Evolutionary conservation across 2,113 vertebrate genomes (phyloP).

Genomic region (Desmodus rotundus): DNA sequence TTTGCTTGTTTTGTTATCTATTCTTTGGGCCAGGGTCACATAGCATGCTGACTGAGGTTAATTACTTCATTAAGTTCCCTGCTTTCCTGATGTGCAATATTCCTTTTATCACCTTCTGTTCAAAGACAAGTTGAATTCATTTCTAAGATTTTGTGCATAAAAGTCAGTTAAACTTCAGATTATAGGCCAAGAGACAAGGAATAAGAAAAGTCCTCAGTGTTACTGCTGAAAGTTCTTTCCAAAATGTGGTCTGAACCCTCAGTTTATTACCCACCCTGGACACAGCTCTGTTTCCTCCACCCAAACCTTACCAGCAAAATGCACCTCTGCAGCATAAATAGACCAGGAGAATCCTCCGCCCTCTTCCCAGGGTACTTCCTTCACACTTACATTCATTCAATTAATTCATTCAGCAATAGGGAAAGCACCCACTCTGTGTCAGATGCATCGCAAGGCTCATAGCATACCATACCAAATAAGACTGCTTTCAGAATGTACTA

Average conservation of each 20-base stretch:
- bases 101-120: constrained; percentile 47
- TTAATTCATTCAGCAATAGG: neutral
- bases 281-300: neutral
- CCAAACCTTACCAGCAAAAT: neutral
- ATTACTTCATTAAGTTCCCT: constrained; percentile 37
- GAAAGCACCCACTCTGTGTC: neutral
- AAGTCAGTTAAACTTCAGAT: constrained; percentile 32
- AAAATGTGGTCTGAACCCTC: neutral
- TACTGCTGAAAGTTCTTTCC: neutral
- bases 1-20: constrained; percentile 19
- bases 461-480: neutral
- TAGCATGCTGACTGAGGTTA: constrained; percentile 44
- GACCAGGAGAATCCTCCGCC: neutral
- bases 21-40: constrained; percentile 22
- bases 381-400: neutral
- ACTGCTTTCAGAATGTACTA: neutral
- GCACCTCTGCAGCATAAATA: neutral
- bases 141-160: neutral
- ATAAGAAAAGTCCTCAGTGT: neutral
- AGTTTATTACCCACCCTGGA: neutral
- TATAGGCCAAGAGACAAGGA: neutral
- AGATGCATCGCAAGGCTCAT: neutral
- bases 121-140: constrained; percentile 54
- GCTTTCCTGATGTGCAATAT: neutral
- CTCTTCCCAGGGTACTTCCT: neutral